phyloP scores from a whole-genome alignment of 2,113 vertebrate genomes.

The Macrotus californicus region DNA sequence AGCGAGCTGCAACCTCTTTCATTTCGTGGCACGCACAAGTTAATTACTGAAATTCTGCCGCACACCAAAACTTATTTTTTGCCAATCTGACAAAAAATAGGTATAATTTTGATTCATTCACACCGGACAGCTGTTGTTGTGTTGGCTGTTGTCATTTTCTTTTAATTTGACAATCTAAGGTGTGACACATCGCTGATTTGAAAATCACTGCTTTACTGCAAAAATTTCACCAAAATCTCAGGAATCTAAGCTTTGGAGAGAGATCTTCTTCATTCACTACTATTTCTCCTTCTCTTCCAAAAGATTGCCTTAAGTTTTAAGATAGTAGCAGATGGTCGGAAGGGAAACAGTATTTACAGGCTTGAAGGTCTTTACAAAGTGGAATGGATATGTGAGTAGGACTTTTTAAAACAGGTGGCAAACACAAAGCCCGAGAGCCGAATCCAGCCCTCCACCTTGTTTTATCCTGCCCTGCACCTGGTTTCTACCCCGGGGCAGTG shows the following conservation, averaged over 20 bases:
- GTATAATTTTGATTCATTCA: background rate
- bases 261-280: background rate
- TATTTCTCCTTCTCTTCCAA: background rate
- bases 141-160: background rate
- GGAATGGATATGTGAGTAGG: background rate
- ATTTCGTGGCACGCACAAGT: background rate
- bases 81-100: background rate
- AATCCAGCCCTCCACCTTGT: too few species aligned
- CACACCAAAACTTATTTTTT: background rate
- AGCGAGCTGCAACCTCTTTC: background rate
- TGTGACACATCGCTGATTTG: background rate
- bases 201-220: background rate
- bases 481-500: too few species aligned
- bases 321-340: background rate
- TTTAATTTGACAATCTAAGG: background rate
- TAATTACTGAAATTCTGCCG: background rate
- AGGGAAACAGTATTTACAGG: background rate
- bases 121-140: background rate
- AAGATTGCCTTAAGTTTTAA: background rate
- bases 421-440: too few species aligned
- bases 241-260: background rate
- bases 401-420: background rate
- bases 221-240: background rate
- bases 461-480: too few species aligned
- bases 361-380: background rate